Percentiles rank a stretch among this genome's conserved stretches.
These are phyloP conservation scores for Steinernema feltiae DNA, from an alignment of 1,140 invertebrate species.

Conservation along the genomic window DNA sequence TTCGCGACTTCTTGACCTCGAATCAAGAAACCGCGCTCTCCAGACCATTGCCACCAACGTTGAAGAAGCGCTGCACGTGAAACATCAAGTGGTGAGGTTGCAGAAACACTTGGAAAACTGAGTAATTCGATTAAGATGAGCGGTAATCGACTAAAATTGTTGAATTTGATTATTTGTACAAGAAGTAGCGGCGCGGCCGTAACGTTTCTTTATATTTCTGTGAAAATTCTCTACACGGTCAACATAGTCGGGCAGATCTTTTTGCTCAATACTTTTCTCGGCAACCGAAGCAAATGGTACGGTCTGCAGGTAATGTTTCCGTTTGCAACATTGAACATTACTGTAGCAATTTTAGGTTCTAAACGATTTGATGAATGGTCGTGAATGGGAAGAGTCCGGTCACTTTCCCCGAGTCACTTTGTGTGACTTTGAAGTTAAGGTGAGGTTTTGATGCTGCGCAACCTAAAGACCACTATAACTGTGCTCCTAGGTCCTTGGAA, in stretches of 20 bases:
- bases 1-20: slow-evolving; percentile 51
- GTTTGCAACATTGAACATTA: slow-evolving; percentile 3
- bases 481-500: slow-evolving; percentile 46
- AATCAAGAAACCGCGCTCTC: slow-evolving; percentile 50
- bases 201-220: slow-evolving; percentile 57
- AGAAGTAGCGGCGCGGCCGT: slow-evolving; percentile 57
- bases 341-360: slow-evolving; percentile 42
- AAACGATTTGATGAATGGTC: slow-evolving; percentile 55
- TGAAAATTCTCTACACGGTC: slow-evolving; percentile 57
- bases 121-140: slow-evolving; percentile 46
- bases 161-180: slow-evolving; percentile 56
- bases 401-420: slow-evolving; percentile 54
- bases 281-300: slow-evolving; percentile 51
- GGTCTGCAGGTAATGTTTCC: slow-evolving; percentile 45
- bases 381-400: slow-evolving; percentile 57
- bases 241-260: slow-evolving; percentile 56
- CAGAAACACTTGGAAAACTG: background rate
- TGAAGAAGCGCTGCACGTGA: slow-evolving; percentile 56
- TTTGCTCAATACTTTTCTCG: slow-evolving; percentile 52
- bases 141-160: slow-evolving; percentile 49
- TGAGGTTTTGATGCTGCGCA: slow-evolving; percentile 8
- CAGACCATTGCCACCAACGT: slow-evolving; percentile 57
- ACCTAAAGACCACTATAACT: slow-evolving; percentile 4
- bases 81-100: slow-evolving; percentile 51
- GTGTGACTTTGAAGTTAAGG: slow-evolving; percentile 58